Evolutionary conservation across 1,140 invertebrate species (phyloP).

Genomic region (Spodoptera frugiperda): DNA sequence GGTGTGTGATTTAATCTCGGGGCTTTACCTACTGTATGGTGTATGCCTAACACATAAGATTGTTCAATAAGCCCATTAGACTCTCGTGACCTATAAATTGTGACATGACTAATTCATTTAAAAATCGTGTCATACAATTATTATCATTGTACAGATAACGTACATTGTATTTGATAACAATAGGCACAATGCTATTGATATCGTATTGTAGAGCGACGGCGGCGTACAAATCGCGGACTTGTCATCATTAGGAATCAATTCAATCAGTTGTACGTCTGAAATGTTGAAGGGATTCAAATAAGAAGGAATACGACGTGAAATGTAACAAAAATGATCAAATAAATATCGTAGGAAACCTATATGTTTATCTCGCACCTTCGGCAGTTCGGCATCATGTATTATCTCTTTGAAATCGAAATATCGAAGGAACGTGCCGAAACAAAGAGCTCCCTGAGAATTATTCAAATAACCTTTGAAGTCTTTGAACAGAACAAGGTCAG

Average conservation of each 20-base stretch:
- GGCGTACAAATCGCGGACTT: neutral
- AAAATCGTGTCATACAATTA: conserved; percentile 29
- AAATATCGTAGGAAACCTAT: conserved; percentile 15
- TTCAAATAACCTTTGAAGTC: conserved; percentile 33
- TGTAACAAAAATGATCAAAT: neutral
- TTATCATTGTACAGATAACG: conserved; percentile 29
- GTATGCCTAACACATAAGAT: neutral
- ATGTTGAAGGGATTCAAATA: neutral
- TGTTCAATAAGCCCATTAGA: neutral
- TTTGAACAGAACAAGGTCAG: conserved; percentile 14
- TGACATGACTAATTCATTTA: conserved; percentile 14
- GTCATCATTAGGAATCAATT: conserved; percentile 10
- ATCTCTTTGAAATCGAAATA: conserved; percentile 15
- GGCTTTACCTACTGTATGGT: neutral
- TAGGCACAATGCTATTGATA: conserved; percentile 18
- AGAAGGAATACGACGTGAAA: neutral
- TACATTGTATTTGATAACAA: conserved; percentile 22
- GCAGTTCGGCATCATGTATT: conserved; percentile 11
- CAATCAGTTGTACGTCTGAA: neutral
- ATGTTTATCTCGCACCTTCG: conserved; percentile 14
- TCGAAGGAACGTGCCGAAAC: conserved; percentile 8
- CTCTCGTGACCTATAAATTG: neutral
- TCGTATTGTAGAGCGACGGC: conserved; percentile 5
- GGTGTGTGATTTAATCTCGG: neutral
- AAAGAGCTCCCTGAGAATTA: conserved; percentile 15